phyloP scores from a whole-genome alignment of 1,140 invertebrate species.

The Bombus confusus region DNA sequence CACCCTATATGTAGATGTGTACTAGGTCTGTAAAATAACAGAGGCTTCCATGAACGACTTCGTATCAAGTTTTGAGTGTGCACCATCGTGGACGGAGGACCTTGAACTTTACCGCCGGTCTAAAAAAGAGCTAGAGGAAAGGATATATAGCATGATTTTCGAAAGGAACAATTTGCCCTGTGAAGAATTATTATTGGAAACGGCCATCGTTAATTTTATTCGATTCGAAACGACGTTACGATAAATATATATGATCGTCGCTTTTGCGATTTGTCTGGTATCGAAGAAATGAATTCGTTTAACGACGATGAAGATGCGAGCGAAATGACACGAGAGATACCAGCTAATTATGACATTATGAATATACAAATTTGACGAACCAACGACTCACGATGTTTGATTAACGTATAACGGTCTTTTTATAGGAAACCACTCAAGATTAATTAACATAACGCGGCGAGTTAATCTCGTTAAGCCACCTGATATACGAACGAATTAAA shows the following conservation, averaged over 20 bases:
- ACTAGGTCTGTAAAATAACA: not conserved
- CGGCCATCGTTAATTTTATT: not conserved
- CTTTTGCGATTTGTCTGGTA: not conserved
- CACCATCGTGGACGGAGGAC: not conserved
- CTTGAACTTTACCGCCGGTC: not conserved
- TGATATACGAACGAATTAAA: constrained; percentile 48
- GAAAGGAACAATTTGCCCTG: not conserved
- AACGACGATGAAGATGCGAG: too few relatives aligned
- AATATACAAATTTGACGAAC: not conserved
- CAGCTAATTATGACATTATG: not conserved
- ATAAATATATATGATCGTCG: not conserved
- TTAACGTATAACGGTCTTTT: constrained; percentile 2
- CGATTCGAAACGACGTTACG: not conserved
- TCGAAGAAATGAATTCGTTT: not conserved
- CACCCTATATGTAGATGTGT: not conserved
- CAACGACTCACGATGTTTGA: not conserved
- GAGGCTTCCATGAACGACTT: not conserved
- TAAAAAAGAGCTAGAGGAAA: not conserved
- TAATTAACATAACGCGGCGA: constrained; percentile 27
- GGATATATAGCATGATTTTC: not conserved
- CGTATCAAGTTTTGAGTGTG: not conserved
- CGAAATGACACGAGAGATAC: not conserved
- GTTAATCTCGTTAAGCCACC: constrained; percentile 35
- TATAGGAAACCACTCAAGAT: not conserved
- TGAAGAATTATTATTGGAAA: not conserved